These are phyloP conservation scores for Orthosia gracilis DNA, from an alignment of 2,888 invertebrate genomes.

Conservation along the genomic window DNA sequence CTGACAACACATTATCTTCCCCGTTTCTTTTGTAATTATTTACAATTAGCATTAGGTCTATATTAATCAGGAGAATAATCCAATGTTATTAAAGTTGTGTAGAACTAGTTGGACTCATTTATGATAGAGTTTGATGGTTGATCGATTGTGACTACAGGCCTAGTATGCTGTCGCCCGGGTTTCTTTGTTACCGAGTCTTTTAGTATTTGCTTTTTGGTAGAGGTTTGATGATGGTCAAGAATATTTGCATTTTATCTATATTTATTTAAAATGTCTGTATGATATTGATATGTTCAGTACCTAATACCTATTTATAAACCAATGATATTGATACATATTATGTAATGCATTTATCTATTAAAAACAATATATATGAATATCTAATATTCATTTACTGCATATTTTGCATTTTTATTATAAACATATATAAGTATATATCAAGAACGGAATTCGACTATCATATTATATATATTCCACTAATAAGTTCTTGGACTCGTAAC, in stretches of 20 bases:
- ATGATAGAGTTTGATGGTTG: conserved; percentile 74
- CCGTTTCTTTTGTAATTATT: conserved; percentile 84
- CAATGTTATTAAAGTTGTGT: conserved; percentile 87
- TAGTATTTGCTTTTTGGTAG: conserved; percentile 46
- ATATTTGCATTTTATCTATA: background rate
- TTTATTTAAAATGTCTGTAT: background rate
- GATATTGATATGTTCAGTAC: background rate
- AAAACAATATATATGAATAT: background rate
- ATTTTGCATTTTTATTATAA: conserved; percentile 1
- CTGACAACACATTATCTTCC: conserved; percentile 81
- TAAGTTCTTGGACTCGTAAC: background rate
- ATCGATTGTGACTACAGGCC: conserved; percentile 80
- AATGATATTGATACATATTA: background rate
- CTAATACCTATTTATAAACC: background rate
- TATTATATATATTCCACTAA: background rate
- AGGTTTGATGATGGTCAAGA: conserved; percentile 31
- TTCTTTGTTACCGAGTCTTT: conserved; percentile 44
- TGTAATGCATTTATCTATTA: conserved; percentile 1
- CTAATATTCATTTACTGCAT: background rate
- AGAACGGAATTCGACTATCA: background rate
- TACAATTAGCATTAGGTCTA: conserved; percentile 81
- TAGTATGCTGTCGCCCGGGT: conserved; percentile 75
- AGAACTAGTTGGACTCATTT: conserved; percentile 82
- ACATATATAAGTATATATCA: background rate
- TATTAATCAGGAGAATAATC: conserved; percentile 82